Evolutionary conservation across 2,888 invertebrate genomes (phyloP).

Genomic region (Pterobdella sp.): DNA sequence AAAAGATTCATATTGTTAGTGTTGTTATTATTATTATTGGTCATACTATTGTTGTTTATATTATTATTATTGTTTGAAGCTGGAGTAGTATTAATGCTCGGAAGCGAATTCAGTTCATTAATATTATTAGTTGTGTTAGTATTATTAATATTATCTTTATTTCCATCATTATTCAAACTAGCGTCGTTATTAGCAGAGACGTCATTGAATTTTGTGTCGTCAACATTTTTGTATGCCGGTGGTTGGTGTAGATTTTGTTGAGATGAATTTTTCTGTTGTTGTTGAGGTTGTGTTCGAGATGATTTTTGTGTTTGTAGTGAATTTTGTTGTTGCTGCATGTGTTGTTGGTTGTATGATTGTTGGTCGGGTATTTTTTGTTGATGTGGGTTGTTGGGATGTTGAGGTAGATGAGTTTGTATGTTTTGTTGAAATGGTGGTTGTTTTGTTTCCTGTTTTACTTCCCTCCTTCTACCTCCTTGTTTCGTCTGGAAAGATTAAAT

Average conservation of each 20-base stretch:
- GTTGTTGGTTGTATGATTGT: slow-evolving; percentile 22
- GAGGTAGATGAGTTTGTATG: neutral
- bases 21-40: neutral
- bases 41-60: neutral
- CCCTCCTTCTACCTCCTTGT: neutral
- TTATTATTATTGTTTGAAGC: neutral
- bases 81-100: too few relatives aligned
- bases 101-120: too few relatives aligned
- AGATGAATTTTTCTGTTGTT: too few relatives aligned
- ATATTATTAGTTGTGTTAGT: too few relatives aligned
- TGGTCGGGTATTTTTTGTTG: slow-evolving; percentile 24
- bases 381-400: neutral
- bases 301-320: neutral
- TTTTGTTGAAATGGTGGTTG: slow-evolving; percentile 5
- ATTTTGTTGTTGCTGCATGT: neutral
- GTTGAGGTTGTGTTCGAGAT: neutral
- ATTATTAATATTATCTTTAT: too few relatives aligned
- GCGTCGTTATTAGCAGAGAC: too few relatives aligned
- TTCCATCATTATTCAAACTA: too few relatives aligned
- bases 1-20: neutral
- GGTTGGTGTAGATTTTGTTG: too few relatives aligned
- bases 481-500: neutral
- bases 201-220: too few relatives aligned
- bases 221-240: too few relatives aligned
- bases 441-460: neutral